Evolutionary conservation across 2,113 vertebrate species (phyloP), one percentile per base, ranked within the genome.

Genomic region (Sarotherodon lohbergeri): DNA sequence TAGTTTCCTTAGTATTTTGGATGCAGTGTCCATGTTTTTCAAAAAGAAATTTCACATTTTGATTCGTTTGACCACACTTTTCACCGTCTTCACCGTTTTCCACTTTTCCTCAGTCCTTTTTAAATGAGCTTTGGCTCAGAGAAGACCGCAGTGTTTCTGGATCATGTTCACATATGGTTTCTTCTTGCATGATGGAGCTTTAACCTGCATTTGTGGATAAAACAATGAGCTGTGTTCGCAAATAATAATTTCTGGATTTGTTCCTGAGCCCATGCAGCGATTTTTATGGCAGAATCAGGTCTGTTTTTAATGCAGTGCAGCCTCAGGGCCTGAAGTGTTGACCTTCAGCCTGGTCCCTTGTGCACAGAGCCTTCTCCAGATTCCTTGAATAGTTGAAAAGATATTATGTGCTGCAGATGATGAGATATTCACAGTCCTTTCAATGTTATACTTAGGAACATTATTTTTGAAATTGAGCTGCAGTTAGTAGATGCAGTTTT

Each of bases 221-320:
- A 66, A 36, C 17, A 36, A 36, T 12, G 61, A 36, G 9, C 61
- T 36, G 61, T 36, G 61, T 4, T 66, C 2, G 0, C 32, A 12
- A 17, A 36, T 36, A 66, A 36, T 36, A 66, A 66, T 66, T 66
- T 66, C 29, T 66, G 34, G 10, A 66, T 39, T 2, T 68, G 63
- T 68, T 68, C 61, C 32, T 39, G 34, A 68, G 34, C 11, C 11
- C 34, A 41, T 68, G 19, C 11, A 0, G 61, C 1, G 2, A 22
- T 68, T 68, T 8, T 13, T 39, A 22, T 39, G 63, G 19, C 63
- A 68, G 63, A 68, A 22, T 39, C 63, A 41, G 34, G 34, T 68
- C 63, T 68, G 63, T 68, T 41, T 68, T 68, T 68, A 68, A 13
- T 68, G 63, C 34, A 68, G 11, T 68, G 34, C 5, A 24, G n/a